Conservation (phyloP, 2,888 invertebrate species). For the Teleiodes luculella region DNA sequence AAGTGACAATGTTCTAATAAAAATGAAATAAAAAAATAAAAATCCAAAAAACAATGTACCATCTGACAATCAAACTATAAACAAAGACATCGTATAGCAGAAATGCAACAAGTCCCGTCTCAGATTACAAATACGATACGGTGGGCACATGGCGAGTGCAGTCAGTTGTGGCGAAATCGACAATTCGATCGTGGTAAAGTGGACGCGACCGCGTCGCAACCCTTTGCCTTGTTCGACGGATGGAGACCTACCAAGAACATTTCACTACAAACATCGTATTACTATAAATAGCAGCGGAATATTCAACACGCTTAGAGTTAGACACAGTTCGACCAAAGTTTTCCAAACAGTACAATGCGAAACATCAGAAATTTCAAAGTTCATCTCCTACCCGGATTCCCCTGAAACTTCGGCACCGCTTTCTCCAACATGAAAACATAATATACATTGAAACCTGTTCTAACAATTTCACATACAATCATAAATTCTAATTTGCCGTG, state of each 20-base stretch:
- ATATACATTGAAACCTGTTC: slow-evolving; percentile 66
- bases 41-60: not conserved
- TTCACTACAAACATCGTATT: not conserved
- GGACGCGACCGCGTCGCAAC: slow-evolving; percentile 44
- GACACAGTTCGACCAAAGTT: not conserved
- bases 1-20: too few relatives aligned
- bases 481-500: slow-evolving; percentile 77
- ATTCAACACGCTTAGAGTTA: not conserved
- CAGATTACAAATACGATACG: slow-evolving; percentile 57
- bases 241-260: not conserved
- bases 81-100: slow-evolving; percentile 28
- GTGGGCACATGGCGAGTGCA: slow-evolving; percentile 58
- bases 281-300: not conserved
- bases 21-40: not conserved
- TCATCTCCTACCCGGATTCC: slow-evolving; percentile 46
- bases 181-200: slow-evolving; percentile 53
- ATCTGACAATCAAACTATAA: not conserved
- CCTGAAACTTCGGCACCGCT: slow-evolving; percentile 50
- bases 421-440: slow-evolving; percentile 37
- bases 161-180: slow-evolving; percentile 56
- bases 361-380: slow-evolving; percentile 49
- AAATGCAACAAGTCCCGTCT: slow-evolving; percentile 52
- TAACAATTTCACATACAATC: slow-evolving; percentile 77
- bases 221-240: slow-evolving; percentile 10
- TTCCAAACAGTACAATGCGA: slow-evolving; percentile 28